Percentiles rank a stretch among this genome's conserved stretches.
phyloP scores from a whole-genome alignment of 35 echinoderm and acorn worm species.

The Apostichopus japonicus region DNA sequence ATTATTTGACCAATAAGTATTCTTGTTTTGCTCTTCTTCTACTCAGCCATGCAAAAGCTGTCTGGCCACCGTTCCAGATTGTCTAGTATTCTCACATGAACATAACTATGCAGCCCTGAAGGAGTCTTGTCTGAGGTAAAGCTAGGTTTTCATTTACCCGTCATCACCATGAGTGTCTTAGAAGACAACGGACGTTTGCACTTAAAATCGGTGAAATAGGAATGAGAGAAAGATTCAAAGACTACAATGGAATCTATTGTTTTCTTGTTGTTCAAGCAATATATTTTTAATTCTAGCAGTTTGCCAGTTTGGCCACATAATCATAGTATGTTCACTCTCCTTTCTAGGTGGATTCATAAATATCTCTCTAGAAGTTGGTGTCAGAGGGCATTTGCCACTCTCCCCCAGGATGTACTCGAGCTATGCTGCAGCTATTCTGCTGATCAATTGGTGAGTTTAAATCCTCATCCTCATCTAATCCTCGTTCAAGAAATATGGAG shows the following conservation, averaged over 20 bases:
- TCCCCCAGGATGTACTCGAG: slow-evolving; percentile 19
- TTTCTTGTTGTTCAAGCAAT: no score
- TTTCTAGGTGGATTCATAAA: slow-evolving; percentile 39
- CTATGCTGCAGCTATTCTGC: slow-evolving; percentile 22
- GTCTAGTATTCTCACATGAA: slow-evolving; percentile 33
- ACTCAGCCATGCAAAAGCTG: slow-evolving; percentile 25
- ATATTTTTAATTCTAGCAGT: background rate
- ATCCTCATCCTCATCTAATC: no score
- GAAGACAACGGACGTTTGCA: no score
- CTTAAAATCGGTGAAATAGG: no score
- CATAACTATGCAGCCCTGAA: slow-evolving; percentile 1
- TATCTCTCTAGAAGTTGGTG: slow-evolving; percentile 24
- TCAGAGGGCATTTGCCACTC: slow-evolving; percentile 28
- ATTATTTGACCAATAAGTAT: background rate
- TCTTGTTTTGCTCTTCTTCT: background rate
- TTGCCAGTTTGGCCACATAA: background rate
- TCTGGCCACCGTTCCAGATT: slow-evolving; percentile 12
- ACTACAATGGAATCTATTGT: no score
- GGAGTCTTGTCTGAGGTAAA: slow-evolving; percentile 30
- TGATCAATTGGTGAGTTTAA: slow-evolving; percentile 21
- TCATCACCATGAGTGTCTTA: no score
- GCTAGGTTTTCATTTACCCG: no score
- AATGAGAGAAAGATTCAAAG: no score
- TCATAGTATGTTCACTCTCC: background rate
- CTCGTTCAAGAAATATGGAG: no score